Evolutionary conservation across 2,113 vertebrate species (phyloP).

Genomic region (Delphinus delphis): DNA sequence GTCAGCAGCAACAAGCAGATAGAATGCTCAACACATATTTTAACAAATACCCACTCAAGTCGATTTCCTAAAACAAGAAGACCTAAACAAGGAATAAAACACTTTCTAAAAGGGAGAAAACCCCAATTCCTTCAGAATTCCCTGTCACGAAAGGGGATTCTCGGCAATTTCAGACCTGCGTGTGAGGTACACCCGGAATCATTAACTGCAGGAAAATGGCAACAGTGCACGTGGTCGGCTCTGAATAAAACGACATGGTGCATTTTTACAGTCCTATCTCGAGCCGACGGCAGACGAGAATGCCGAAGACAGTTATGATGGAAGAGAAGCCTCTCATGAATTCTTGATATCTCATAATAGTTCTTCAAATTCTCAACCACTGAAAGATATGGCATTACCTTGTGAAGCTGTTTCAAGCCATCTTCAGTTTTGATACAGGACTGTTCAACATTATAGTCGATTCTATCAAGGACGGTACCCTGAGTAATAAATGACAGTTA

Average conservation of each 20-base stretch:
- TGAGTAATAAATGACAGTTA: conserved; percentile 73
- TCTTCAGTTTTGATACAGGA: conserved; percentile 98
- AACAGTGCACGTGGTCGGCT: neutral
- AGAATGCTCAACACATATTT: neutral
- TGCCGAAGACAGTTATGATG: accelerated
- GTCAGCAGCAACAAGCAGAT: neutral
- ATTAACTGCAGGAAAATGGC: neutral
- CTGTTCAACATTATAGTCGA: conserved; percentile 99
- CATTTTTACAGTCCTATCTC: accelerated
- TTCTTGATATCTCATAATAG: neutral
- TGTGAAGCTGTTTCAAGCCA: conserved; percentile 95
- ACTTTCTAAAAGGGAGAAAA: neutral
- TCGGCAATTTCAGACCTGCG: neutral
- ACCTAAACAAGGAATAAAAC: neutral
- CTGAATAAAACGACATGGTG: accelerated
- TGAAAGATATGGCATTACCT: conserved; percentile 85
- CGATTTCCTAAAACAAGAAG: neutral
- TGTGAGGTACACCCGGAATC: neutral
- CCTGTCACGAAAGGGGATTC: neutral
- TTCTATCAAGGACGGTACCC: conserved; percentile 98
- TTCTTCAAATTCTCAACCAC: neutral
- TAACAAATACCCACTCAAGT: neutral
- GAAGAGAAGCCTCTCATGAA: neutral
- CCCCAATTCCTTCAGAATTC: neutral
- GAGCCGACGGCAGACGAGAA: neutral